Percentiles rank a stretch among this genome's conserved stretches.
phyloP scores from a whole-genome alignment of 2,797 vertebrate genomes.

The Danio choprae region DNA sequence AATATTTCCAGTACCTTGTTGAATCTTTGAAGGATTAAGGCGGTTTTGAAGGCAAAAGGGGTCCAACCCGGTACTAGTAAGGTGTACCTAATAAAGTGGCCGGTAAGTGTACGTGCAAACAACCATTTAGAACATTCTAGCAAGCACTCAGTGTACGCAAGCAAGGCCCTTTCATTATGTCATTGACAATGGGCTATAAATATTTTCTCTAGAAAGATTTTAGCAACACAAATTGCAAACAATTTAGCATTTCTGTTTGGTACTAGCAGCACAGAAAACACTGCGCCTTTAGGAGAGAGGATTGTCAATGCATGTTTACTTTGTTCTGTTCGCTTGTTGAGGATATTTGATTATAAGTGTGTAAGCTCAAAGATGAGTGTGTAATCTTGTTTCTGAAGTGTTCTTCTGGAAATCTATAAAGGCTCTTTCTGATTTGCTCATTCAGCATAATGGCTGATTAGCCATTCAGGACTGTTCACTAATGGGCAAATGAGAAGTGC shows the following conservation, averaged over 20 bases:
- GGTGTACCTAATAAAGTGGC: no score
- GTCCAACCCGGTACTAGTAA: no score
- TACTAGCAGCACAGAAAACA: neutral
- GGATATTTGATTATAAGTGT: constrained; percentile 3
- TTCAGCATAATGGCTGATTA: constrained; percentile 81
- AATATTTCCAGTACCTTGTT: no score
- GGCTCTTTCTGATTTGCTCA: constrained; percentile 72
- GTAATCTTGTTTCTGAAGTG: constrained; percentile 24
- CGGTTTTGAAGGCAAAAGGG: no score
- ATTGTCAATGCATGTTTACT: neutral
- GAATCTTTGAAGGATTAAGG: no score
- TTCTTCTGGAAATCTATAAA: constrained; percentile 66
- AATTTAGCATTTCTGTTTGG: neutral
- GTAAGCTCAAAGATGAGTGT: constrained; percentile 13
- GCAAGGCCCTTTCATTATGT: no score
- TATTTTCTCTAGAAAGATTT: neutral
- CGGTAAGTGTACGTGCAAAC: no score
- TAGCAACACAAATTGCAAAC: no score
- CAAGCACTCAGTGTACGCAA: no score
- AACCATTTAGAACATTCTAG: no score
- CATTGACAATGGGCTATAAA: no score
- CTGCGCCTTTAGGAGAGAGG: neutral
- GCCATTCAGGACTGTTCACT: constrained; percentile 59
- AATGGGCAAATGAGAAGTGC: constrained; percentile 51
- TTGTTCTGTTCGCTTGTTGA: neutral